Conservation (phyloP, 2,113 vertebrate species). For the Sialia sialis region DNA sequence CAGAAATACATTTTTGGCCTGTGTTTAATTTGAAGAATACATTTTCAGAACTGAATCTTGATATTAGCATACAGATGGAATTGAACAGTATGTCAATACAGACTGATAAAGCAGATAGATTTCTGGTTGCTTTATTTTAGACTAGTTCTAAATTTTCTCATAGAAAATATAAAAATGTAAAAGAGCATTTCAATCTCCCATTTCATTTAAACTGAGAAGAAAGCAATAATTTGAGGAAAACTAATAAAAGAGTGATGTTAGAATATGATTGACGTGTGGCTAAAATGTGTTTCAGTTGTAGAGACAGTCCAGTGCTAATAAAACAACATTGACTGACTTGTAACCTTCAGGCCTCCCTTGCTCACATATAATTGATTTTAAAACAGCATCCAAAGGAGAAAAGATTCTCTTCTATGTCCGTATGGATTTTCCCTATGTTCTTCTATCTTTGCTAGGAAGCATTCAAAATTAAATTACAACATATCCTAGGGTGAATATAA, state of each 20-base stretch:
- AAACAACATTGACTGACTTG: slow-evolving; percentile 35
- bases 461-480: slow-evolving; percentile 16
- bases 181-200: slow-evolving; percentile 68
- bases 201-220: slow-evolving; percentile 66
- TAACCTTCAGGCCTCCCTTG: slow-evolving; percentile 17
- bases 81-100: slow-evolving; percentile 66
- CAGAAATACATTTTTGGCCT: slow-evolving; percentile 44
- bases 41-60: slow-evolving; percentile 57
- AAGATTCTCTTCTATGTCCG: background rate
- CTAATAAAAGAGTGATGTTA: slow-evolving; percentile 52
- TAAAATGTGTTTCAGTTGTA: slow-evolving; percentile 56
- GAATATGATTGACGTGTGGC: slow-evolving; percentile 51
- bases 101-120: slow-evolving; percentile 69
- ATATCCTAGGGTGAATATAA: background rate
- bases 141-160: slow-evolving; percentile 63
- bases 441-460: background rate
- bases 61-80: slow-evolving; percentile 75
- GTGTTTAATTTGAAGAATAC: slow-evolving; percentile 54
- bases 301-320: slow-evolving; percentile 38
- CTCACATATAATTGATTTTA: slow-evolving; percentile 54
- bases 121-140: slow-evolving; percentile 56
- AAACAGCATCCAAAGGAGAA: slow-evolving; percentile 2
- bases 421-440: background rate
- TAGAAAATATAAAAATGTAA: slow-evolving; percentile 62
- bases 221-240: slow-evolving; percentile 68